Percentiles rank a stretch among this genome's conserved stretches.
phyloP scores from a whole-genome alignment of 2,797 vertebrate genomes.

The Varecia variegata region DNA sequence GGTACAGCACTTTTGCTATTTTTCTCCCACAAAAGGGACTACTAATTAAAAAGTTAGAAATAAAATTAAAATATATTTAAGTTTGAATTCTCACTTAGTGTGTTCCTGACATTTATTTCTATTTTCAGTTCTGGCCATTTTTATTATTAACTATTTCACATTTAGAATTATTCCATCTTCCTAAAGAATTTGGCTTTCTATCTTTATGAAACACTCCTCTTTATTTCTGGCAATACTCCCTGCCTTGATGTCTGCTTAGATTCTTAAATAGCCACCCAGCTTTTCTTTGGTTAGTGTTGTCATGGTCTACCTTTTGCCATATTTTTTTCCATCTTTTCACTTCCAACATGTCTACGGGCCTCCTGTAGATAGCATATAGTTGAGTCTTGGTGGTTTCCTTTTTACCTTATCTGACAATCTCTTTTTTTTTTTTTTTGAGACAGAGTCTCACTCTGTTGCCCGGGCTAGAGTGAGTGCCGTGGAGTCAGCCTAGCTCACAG shows the following conservation, averaged over 20 bases:
- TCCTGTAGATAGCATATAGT: background rate
- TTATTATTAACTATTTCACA: background rate
- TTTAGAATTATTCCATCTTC: background rate
- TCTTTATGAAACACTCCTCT: background rate
- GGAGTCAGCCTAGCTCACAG: too few species aligned
- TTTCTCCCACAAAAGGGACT: background rate
- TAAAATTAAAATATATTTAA: background rate
- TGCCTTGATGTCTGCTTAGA: background rate
- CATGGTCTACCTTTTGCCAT: background rate
- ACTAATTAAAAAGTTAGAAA: background rate
- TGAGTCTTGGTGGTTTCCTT: background rate
- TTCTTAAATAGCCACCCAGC: background rate
- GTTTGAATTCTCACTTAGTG: background rate
- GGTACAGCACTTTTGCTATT: background rate
- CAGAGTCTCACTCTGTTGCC: too few species aligned
- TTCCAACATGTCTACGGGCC: background rate
- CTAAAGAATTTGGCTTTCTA: background rate
- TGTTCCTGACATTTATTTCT: background rate
- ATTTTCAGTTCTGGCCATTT: background rate
- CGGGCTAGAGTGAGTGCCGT: too few species aligned
- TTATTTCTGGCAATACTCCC: background rate
- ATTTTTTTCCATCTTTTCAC: background rate
- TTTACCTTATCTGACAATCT: background rate
- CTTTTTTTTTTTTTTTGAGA: too few species aligned
- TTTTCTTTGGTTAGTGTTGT: background rate